Evolutionary conservation across 1,140 invertebrate genomes (phyloP).

Genomic region (Rhagoletis zephyria): DNA sequence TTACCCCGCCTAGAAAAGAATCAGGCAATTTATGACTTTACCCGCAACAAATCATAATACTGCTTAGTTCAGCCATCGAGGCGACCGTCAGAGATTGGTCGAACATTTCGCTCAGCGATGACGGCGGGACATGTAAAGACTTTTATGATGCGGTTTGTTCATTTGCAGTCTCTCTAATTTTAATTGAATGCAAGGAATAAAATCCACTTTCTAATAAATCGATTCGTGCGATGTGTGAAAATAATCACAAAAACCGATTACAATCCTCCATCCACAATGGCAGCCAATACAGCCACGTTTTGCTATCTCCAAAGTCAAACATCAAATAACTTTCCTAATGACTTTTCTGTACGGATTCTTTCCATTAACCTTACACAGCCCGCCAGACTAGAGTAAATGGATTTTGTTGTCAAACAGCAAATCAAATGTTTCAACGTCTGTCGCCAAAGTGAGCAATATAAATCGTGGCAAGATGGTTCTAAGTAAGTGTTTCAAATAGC

Average conservation of each 20-base stretch:
- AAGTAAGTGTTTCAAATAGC: conserved; percentile 17
- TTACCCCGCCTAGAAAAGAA: no score
- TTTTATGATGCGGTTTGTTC: no score
- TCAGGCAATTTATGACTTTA: no score
- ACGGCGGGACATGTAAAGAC: no score
- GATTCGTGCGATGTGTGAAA: not conserved
- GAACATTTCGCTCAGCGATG: no score
- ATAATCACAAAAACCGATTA: not conserved
- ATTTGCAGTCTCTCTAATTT: no score
- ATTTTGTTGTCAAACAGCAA: conserved; percentile 22
- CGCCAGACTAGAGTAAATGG: conserved; percentile 15
- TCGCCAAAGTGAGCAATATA: not conserved
- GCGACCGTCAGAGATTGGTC: no score
- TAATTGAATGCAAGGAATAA: no score
- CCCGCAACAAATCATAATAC: no score
- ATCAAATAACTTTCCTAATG: not conserved
- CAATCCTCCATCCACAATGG: not conserved
- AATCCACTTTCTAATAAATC: no score
- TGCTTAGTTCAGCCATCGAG: no score
- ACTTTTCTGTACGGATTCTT: not conserved
- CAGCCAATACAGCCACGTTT: not conserved
- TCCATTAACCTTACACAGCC: conserved; percentile 20
- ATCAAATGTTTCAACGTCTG: not conserved
- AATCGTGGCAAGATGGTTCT: conserved; percentile 12
- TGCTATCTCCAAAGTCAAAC: not conserved